These are phyloP conservation scores for Anodontia alba DNA, from an alignment of 2,888 invertebrate genomes.

Conservation along the genomic window DNA sequence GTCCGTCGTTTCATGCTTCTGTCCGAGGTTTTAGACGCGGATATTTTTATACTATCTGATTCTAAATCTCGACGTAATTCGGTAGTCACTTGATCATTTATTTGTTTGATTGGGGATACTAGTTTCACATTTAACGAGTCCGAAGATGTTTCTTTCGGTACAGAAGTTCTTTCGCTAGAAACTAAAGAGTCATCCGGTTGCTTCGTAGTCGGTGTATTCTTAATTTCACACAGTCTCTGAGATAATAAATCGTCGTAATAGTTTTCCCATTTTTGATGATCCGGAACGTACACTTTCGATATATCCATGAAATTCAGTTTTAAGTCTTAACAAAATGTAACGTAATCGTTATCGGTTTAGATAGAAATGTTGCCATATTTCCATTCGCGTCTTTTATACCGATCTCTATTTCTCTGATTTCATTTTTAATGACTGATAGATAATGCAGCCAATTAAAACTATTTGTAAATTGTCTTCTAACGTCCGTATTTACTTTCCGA, in stretches of 20 bases:
- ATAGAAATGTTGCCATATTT: background rate
- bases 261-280: background rate
- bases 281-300: background rate
- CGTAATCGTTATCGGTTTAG: background rate
- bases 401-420: background rate
- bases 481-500: background rate
- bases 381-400: background rate
- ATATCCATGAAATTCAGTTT: background rate
- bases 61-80: constrained; percentile 1
- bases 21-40: too few relatives aligned
- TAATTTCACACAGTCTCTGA: background rate
- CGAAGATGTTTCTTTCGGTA: background rate
- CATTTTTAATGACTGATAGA: background rate
- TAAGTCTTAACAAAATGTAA: background rate
- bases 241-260: background rate
- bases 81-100: constrained; percentile 22
- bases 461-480: background rate
- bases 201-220: background rate
- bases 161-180: background rate
- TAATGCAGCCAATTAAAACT: background rate
- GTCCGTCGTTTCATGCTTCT: too few relatives aligned
- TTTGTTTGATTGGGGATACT: constrained; percentile 29
- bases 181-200: background rate
- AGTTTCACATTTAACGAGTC: constrained; percentile 4
- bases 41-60: background rate